phyloP scores from a whole-genome alignment of 2,888 invertebrate genomes.

The Pheosia tremula region DNA sequence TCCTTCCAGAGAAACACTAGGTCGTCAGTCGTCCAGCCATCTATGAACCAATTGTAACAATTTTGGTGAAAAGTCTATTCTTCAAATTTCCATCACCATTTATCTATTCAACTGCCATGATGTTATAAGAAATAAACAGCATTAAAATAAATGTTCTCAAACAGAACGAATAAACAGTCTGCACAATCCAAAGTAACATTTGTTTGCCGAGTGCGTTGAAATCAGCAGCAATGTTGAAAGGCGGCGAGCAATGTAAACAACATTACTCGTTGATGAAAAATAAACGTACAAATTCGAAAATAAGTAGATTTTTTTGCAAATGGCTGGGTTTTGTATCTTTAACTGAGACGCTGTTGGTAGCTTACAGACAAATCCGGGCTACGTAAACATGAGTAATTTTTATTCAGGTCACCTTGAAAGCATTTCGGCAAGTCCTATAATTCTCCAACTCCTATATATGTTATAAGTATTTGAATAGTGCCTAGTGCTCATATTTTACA shows the following conservation, averaged over 20 bases:
- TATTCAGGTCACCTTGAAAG: background rate
- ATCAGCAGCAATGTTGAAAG: slow-evolving; percentile 10
- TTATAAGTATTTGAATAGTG: no score
- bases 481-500: no score
- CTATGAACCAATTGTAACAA: slow-evolving; percentile 73
- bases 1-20: slow-evolving; percentile 98
- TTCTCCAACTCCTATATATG: no score
- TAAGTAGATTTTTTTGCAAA: slow-evolving; percentile 27
- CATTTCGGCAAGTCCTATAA: no score
- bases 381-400: background rate
- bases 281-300: slow-evolving; percentile 27
- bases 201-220: slow-evolving; percentile 25
- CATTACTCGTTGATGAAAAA: slow-evolving; percentile 33
- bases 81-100: no score
- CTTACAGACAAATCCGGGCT: background rate
- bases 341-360: background rate
- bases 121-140: no score
- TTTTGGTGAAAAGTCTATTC: no score
- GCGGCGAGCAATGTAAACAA: slow-evolving; percentile 28
- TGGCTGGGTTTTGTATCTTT: background rate
- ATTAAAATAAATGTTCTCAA: background rate
- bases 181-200: slow-evolving; percentile 15
- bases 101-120: no score
- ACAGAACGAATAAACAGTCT: slow-evolving; percentile 10
- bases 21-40: slow-evolving; percentile 99